Percentiles rank a stretch among this genome's conserved stretches.
Conservation (phyloP, 2,113 vertebrate species). For the Leuciscus idus region DNA sequence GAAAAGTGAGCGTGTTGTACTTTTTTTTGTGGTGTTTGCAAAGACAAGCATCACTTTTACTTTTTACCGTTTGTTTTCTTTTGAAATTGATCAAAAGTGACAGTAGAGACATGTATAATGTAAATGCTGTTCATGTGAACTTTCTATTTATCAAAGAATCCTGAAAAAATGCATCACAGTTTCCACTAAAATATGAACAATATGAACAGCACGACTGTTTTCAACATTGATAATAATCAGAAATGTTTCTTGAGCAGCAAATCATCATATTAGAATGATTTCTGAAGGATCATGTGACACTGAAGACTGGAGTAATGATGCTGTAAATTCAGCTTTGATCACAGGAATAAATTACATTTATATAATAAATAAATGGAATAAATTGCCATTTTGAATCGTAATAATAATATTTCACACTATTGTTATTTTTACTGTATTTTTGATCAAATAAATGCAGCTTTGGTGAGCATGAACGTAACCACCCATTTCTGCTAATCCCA, state of each 20-base stretch:
- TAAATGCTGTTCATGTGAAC: background rate
- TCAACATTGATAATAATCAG: background rate
- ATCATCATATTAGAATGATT: too few species aligned
- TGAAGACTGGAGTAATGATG: background rate
- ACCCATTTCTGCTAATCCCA: background rate
- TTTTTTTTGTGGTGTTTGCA: background rate
- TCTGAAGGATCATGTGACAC: too few species aligned
- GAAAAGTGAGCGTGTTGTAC: constrained; percentile 5
- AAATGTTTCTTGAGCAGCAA: too few species aligned
- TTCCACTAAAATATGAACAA: background rate
- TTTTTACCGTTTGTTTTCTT: background rate
- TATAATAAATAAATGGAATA: too few species aligned
- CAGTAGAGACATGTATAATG: too few species aligned
- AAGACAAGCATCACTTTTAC: background rate
- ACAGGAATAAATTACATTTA: too few species aligned
- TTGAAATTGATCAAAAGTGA: too few species aligned
- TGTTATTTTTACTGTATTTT: background rate
- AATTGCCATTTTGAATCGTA: background rate
- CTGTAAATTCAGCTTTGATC: background rate
- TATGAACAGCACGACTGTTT: background rate
- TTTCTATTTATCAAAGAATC: background rate
- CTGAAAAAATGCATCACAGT: background rate
- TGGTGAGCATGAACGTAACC: background rate
- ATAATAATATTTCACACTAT: background rate
- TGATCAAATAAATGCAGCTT: background rate